Evolutionary conservation across 2,888 invertebrate species (phyloP).

Genomic region (Amphipoea lucens): DNA sequence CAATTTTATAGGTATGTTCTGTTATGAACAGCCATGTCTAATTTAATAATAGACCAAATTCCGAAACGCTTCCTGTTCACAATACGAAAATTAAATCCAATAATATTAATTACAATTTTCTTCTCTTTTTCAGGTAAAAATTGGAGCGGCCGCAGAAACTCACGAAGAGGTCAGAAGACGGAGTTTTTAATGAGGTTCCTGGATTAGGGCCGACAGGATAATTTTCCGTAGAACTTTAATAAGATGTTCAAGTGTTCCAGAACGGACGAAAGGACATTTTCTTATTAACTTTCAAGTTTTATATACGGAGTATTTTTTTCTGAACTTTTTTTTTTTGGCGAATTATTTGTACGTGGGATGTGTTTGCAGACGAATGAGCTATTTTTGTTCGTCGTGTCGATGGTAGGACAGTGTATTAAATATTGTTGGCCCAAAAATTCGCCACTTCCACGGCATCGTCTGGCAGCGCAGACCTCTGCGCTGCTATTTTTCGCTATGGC

Average conservation of each 20-base stretch:
- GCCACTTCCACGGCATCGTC: neutral
- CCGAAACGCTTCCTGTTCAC: neutral
- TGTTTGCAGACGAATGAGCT: neutral
- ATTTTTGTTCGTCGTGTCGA: neutral
- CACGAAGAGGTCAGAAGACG: slow-evolving; percentile 50
- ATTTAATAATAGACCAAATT: neutral
- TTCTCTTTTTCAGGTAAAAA: slow-evolving; percentile 67
- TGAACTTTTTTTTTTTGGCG: neutral
- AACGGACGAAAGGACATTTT: slow-evolving; percentile 50
- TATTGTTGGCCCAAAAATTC: neutral
- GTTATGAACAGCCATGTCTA: neutral
- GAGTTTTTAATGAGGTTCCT: slow-evolving; percentile 69
- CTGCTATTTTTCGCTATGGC: too few relatives aligned
- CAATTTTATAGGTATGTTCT: neutral
- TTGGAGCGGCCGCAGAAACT: slow-evolving; percentile 53
- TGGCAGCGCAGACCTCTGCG: too few relatives aligned
- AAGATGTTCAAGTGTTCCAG: slow-evolving; percentile 66
- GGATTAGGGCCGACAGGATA: slow-evolving; percentile 68
- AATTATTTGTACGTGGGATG: neutral
- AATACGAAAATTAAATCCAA: slow-evolving; percentile 26
- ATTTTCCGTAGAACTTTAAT: slow-evolving; percentile 71
- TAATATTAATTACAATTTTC: slow-evolving; percentile 61
- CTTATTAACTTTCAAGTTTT: slow-evolving; percentile 61
- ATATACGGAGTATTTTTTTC: slow-evolving; percentile 38
- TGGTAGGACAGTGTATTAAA: neutral